Conservation (phyloP, 2,797 vertebrate species). For the Eleutherodactylus coqui region DNA sequence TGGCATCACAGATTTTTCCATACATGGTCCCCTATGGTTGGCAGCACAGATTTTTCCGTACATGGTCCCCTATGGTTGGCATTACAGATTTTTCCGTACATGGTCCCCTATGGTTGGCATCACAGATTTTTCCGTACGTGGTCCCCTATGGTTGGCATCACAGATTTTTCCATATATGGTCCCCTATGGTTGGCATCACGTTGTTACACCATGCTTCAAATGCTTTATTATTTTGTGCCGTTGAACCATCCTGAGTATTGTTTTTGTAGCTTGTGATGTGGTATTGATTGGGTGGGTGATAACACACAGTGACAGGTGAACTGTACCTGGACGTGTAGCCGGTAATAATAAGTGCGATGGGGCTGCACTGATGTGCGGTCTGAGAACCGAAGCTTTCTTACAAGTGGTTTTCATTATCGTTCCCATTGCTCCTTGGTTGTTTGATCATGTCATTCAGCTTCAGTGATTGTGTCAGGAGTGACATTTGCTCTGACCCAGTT, state of each 20-base stretch:
- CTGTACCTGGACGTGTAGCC: background rate
- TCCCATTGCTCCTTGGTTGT: slow-evolving; percentile 39
- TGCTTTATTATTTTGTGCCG: background rate
- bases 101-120: too few species aligned
- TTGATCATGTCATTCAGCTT: slow-evolving; percentile 54
- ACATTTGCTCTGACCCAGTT: slow-evolving; percentile 60
- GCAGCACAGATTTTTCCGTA: too few species aligned
- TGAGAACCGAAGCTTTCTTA: slow-evolving; percentile 4
- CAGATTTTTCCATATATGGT: too few species aligned
- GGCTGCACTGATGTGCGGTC: background rate
- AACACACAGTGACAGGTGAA: background rate
- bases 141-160: too few species aligned
- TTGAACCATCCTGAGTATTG: background rate
- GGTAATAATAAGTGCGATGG: background rate
- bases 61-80: too few species aligned
- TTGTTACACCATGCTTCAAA: background rate
- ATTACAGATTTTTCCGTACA: too few species aligned
- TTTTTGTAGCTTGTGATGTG: background rate
- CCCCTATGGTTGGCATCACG: background rate
- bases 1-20: too few species aligned
- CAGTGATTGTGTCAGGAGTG: slow-evolving; percentile 55
- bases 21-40: too few species aligned
- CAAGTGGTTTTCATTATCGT: slow-evolving; percentile 46
- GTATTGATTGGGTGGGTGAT: background rate
- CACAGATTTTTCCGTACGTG: too few species aligned